phyloP scores from a whole-genome alignment of 2,113 vertebrate genomes.

The Tricholaema leucomelas region DNA sequence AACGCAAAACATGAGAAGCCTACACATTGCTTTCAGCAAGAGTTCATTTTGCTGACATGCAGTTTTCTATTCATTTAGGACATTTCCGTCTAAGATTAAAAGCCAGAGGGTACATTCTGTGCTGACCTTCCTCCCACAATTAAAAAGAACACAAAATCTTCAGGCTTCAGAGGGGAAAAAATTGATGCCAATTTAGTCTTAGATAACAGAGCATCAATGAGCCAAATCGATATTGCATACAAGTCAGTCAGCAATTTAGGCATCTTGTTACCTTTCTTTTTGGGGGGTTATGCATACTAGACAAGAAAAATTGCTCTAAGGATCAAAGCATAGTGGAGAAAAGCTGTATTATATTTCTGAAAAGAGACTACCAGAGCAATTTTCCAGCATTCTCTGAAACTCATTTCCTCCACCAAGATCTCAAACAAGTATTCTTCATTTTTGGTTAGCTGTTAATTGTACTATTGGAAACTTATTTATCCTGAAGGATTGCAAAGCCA shows the following conservation, averaged over 20 bases:
- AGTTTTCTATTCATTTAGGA: slow-evolving; percentile 57
- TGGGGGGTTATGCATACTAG: neutral
- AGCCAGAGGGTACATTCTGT: slow-evolving; percentile 38
- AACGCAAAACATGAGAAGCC: slow-evolving; percentile 60
- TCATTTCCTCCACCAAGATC: neutral
- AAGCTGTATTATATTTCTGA: slow-evolving; percentile 10
- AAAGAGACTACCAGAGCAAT: slow-evolving; percentile 11
- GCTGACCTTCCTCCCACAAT: slow-evolving; percentile 67
- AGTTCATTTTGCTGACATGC: slow-evolving; percentile 55
- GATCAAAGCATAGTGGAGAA: slow-evolving; percentile 30
- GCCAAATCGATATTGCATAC: slow-evolving; percentile 40
- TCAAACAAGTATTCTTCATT: neutral
- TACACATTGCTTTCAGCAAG: slow-evolving; percentile 51
- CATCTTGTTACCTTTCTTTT: slow-evolving; percentile 19
- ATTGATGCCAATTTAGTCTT: slow-evolving; percentile 38
- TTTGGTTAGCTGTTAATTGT: slow-evolving; percentile 15
- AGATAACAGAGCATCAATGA: slow-evolving; percentile 56
- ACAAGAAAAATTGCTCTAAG: neutral
- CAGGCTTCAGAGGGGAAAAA: slow-evolving; percentile 18
- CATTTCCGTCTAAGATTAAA: slow-evolving; percentile 50
- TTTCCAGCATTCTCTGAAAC: neutral
- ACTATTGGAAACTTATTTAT: neutral
- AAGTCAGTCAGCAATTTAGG: slow-evolving; percentile 40
- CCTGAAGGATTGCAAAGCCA: neutral
- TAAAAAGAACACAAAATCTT: slow-evolving; percentile 58